Evolutionary conservation across 2,113 vertebrate species (phyloP), one percentile per base, ranked within the genome.

Genomic region (Leucosticte australis): DNA sequence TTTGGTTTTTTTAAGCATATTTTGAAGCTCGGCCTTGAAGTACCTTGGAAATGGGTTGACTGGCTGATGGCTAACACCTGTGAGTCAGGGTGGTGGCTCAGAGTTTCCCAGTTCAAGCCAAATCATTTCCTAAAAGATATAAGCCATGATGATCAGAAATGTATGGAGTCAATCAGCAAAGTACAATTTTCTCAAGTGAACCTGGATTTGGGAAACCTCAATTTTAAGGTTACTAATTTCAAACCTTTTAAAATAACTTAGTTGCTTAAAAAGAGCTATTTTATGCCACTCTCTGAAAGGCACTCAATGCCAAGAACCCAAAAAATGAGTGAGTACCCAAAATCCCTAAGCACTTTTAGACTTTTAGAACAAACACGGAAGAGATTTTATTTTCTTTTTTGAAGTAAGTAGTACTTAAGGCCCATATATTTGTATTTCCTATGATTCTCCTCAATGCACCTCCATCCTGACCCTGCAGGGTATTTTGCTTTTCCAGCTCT

Each of bases 41-140:
- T 47, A 22, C 47, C 22, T 83, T 81, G 47, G 73, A 94, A 83
- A 84, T 49, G 37, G 37, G 28, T 76, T 59, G 55, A 30, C 47
- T 89, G 50, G n/a, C n/a, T 80, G 71, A 88, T 14, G 26, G 52
- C n/a, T 41, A 75, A 55, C 86, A 92, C 69, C 84, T 94, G 69
- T 3, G 0, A 56, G 37, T 64, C 7, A 15, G 28, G 37, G 56
- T 37, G 13, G 41, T 31, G 35, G 56, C 42, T 24, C 31, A 56
- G 42, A 39, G 52, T 60, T 90, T 46, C 55, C 33, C 42, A 74
- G 35, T 41, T 74, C 55, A 44, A 28, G 31, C 39, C 53, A 50
- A 64, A 62, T 70, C 0, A 24, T 47, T 59, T 63, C 59, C 33
- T 77, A 56, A 78, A 73, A 53, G 22, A 80, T 5, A 37, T 4